A percentile compares a stretch with the other conserved stretches of the same genome.
Conservation (phyloP, 2,888 invertebrate genomes). For the Ophonus ardosiacus region DNA sequence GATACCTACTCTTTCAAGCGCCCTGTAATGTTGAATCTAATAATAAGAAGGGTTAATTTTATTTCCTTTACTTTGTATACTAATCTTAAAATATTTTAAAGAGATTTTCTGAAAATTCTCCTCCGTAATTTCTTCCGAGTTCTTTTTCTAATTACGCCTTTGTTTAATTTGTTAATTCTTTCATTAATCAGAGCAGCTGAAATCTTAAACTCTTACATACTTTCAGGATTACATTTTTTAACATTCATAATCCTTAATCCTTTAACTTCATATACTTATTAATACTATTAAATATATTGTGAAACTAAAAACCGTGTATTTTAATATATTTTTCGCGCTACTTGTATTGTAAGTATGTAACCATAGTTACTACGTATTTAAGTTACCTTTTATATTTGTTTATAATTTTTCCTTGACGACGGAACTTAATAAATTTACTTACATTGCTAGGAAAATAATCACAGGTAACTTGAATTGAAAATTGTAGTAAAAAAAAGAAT, state of each 20-base stretch:
- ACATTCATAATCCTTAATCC: conserved; percentile 1
- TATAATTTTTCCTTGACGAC: no score
- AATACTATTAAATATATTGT: neutral
- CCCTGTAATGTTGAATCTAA: no score
- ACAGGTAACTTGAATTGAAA: no score
- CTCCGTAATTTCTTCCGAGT: neutral
- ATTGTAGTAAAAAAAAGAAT: no score
- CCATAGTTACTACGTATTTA: no score
- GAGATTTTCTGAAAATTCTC: neutral
- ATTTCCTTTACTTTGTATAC: neutral
- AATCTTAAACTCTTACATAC: neutral
- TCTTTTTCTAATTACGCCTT: conserved; percentile 36
- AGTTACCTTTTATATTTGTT: no score
- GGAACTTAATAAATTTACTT: no score
- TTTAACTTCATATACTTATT: neutral
- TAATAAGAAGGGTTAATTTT: neutral
- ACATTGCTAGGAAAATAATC: no score
- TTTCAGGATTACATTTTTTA: conserved; percentile 35
- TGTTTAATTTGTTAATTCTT: conserved; percentile 40
- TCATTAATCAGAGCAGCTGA: conserved; percentile 30
- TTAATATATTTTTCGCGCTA: no score
- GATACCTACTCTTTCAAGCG: no score
- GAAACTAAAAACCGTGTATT: no score
- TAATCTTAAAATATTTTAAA: neutral
- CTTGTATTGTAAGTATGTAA: no score